These are phyloP conservation scores for Coptodon bakossiorum DNA, from an alignment of 2,113 vertebrate genomes.

Conservation along the genomic window DNA sequence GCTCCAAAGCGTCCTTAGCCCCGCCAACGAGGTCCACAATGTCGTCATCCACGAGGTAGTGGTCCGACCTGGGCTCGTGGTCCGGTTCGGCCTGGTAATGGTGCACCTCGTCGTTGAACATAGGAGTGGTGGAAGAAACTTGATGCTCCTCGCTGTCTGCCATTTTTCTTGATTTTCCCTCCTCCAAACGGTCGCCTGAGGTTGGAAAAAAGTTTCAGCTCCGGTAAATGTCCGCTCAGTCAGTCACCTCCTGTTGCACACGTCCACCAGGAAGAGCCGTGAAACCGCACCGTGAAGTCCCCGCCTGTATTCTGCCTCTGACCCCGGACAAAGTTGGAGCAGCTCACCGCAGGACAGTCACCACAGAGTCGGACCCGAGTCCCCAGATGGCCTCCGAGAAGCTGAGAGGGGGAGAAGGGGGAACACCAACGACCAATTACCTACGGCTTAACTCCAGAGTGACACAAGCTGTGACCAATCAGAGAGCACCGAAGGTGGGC, in stretches of 20 bases:
- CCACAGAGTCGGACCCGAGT: constrained; percentile 42
- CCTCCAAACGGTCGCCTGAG: background rate
- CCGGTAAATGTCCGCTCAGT: background rate
- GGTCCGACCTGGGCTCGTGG: constrained; percentile 5
- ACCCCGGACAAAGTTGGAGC: constrained; percentile 9
- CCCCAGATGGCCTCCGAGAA: constrained; percentile 6
- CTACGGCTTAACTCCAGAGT: background rate
- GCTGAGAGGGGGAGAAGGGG: constrained; percentile 7
- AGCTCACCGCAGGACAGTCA: constrained; percentile 37
- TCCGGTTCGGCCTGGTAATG: constrained; percentile 40
- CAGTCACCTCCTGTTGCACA: background rate
- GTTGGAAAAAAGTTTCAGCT: constrained; percentile 2
- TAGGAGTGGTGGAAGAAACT: constrained; percentile 62
- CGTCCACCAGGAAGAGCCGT: background rate
- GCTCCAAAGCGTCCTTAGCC: constrained; percentile 55
- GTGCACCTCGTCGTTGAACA: constrained; percentile 41
- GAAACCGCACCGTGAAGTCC: background rate
- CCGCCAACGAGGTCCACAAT: constrained; percentile 72
- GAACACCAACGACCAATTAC: constrained; percentile 55
- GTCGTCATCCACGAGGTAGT: constrained; percentile 40
- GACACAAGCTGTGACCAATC: constrained; percentile 42
- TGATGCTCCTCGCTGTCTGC: constrained; percentile 63
- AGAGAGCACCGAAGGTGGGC: background rate
- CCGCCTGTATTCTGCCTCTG: background rate
- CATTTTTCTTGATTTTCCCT: constrained; percentile 47